These are phyloP conservation scores for Mastomys coucha DNA, from an alignment of 2,113 vertebrate species.

Conservation along the genomic window DNA sequence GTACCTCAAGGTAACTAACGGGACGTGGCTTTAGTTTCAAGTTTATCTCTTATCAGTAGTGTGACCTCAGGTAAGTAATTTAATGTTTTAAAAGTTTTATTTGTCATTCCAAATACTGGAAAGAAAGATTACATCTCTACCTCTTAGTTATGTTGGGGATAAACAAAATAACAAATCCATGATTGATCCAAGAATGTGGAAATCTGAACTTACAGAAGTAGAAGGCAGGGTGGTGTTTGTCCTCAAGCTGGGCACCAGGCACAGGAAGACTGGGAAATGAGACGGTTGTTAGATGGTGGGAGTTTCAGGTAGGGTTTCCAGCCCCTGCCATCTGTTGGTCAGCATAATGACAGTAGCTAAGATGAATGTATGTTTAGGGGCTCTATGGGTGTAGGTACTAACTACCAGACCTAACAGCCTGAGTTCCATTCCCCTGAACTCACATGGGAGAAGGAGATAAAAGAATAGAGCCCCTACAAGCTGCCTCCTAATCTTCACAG, in stretches of 20 bases:
- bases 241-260: no score
- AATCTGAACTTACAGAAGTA: background rate
- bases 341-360: background rate
- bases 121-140: background rate
- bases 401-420: background rate
- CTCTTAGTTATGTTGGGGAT: background rate
- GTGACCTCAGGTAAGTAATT: background rate
- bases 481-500: background rate
- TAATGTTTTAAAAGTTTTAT: background rate
- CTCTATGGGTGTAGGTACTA: background rate
- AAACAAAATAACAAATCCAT: slow-evolving; percentile 30
- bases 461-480: no score
- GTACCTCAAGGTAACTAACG: background rate
- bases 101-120: background rate
- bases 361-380: background rate
- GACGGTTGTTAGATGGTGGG: background rate
- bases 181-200: background rate
- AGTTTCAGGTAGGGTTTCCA: background rate
- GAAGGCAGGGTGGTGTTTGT: background rate
- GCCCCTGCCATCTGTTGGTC: background rate
- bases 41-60: background rate
- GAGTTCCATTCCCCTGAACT: background rate
- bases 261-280: background rate
- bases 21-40: background rate
- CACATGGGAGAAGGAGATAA: background rate